Percentiles rank a stretch among this genome's conserved stretches.
These are phyloP conservation scores for Xestoiulus laeticollis DNA, from an alignment of 2,888 invertebrate species.

Conservation along the genomic window DNA sequence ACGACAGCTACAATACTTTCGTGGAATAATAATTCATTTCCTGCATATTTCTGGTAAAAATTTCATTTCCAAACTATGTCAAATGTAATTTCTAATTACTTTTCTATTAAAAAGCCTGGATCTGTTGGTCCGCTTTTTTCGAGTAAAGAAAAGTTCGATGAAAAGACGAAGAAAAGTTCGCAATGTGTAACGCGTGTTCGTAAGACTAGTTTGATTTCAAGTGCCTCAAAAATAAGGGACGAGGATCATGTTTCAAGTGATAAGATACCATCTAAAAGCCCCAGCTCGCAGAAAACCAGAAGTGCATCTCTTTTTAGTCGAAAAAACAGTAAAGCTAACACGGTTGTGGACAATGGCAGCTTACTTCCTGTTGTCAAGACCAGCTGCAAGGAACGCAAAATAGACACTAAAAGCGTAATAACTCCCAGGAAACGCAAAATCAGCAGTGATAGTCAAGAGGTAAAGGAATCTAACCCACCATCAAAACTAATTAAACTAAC, in stretches of 20 bases:
- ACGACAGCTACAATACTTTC: no score
- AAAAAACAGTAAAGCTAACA: background rate
- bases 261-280: background rate
- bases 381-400: background rate
- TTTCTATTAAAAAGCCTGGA: background rate
- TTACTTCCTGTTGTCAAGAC: background rate
- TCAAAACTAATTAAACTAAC: background rate
- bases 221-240: background rate
- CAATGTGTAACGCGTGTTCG: background rate
- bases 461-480: background rate
- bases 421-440: slow-evolving; percentile 36
- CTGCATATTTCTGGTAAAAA: background rate
- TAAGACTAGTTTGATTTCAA: background rate
- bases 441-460: background rate
- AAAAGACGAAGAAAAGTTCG: background rate
- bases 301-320: background rate
- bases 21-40: background rate
- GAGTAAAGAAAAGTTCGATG: no score
- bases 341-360: background rate
- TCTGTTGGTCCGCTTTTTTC: background rate
- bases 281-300: background rate
- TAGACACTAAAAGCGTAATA: background rate
- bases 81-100: background rate
- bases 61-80: background rate
- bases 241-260: background rate